Conservation (phyloP, 2,113 vertebrate species). For the Cynocephalus volans region DNA sequence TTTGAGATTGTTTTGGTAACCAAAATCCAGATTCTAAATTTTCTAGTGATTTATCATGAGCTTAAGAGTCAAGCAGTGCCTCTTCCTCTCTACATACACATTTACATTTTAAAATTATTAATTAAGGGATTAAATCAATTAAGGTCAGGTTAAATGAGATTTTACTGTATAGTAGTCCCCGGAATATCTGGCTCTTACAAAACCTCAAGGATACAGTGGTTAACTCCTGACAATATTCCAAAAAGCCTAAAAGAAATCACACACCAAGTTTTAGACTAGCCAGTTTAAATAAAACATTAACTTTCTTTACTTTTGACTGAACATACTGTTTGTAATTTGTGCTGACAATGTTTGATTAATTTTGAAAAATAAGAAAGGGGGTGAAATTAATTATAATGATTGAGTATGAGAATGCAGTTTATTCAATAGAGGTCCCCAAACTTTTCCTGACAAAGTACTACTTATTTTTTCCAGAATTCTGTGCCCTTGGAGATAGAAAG, state of each 20-base stretch:
- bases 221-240: background rate
- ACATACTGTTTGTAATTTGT: background rate
- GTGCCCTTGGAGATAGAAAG: background rate
- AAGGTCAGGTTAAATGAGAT: background rate
- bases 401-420: background rate
- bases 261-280: background rate
- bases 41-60: constrained; percentile 1
- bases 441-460: constrained; percentile 25
- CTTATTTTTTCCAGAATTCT: background rate
- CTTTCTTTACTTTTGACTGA: constrained; percentile 20
- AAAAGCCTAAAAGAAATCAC: constrained; percentile 53
- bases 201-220: background rate
- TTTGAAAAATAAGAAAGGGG: constrained; percentile 27
- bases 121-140: background rate
- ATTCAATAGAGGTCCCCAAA: background rate
- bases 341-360: background rate
- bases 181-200: background rate
- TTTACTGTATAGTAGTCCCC: background rate
- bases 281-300: background rate
- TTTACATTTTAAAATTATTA: constrained; percentile 35
- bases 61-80: background rate
- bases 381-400: background rate
- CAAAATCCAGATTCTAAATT: constrained; percentile 13
- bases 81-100: background rate
- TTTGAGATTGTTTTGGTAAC: background rate